Base-by-base conservation (phyloP, 92 coral and sea anemone genomes). In the Palythoa caribaeorum region DNA sequence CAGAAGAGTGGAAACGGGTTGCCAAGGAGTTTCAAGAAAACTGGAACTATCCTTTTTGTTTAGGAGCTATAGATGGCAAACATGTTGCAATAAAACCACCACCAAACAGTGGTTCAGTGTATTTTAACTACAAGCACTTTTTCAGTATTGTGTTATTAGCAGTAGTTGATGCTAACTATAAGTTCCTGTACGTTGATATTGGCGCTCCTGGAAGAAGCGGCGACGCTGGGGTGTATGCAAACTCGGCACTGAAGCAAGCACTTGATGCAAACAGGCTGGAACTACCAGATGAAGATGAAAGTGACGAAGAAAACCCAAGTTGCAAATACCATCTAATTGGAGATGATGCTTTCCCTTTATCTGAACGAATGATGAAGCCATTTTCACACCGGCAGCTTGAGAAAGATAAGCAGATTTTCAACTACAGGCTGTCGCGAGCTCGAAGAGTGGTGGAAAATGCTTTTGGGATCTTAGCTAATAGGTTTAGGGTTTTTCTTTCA, bases 181-280 rank as follows among this genome's bases (percentile, higher is more conserved):
- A 88, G 72, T 92, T 92, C 73, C 38, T 92, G 36, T 92, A 92
- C 51, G 94, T 92, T 11, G 83, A 84, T 88, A 92, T 84, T 28
- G 94, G 94, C 71, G 92, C 94, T 63, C 83, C 92, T 63, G 94
- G 94, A 51, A 85, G 94, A 51, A 91, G 87, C n/a, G 94, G 94
- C 51, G 94, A 92, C 88, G 94, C 94, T 16, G 94, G 94, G 37
- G 94, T 87, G 54, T 92, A 77, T 66, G 74, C 62, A 59, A 74
- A 85, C 40, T 92, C 90, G 63, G 38, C 90, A 9, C 80, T 91
- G 77, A 84, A 78, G 38, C 66, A 89, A 72, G 90, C 90, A 63
- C 77, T 92, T 75, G 78, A 74, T 17, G 55, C 57, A 47, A 74
- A 74, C 80, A 54, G 80, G 38, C 70, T 85, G 71, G 50, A 73